phyloP scores from a whole-genome alignment of 2,113 vertebrate species.

The Chamaetylas fuelleborni region DNA sequence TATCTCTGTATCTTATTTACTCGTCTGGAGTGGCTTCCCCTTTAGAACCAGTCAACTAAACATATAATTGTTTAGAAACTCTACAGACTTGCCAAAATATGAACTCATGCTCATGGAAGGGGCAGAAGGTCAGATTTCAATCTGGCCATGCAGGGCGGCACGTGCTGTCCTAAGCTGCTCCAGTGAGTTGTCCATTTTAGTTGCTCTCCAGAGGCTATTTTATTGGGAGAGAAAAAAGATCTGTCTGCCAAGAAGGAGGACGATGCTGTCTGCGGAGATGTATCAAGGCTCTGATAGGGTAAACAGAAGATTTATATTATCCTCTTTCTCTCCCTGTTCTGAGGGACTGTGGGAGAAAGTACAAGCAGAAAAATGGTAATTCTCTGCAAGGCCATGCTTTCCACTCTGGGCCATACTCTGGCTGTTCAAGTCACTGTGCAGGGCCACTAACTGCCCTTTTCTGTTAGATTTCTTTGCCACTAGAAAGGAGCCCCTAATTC shows the following conservation, averaged over 20 bases:
- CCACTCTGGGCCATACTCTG: neutral
- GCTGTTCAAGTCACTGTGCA: neutral
- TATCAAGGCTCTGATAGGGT: neutral
- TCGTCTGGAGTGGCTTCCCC: constrained; percentile 39
- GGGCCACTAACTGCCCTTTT: neutral
- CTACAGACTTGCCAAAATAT: constrained; percentile 47
- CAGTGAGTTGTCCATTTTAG: constrained; percentile 14
- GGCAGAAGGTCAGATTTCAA: constrained; percentile 57
- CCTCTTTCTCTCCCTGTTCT: neutral
- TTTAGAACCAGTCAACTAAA: constrained; percentile 34
- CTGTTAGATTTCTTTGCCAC: neutral
- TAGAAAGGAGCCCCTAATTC: neutral
- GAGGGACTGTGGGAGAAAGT: neutral
- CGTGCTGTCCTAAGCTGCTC: constrained; percentile 44
- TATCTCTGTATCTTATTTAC: constrained; percentile 44
- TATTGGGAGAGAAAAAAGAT: constrained; percentile 53
- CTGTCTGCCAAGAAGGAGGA: constrained; percentile 47
- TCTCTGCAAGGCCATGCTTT: neutral
- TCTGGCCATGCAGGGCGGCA: constrained; percentile 22
- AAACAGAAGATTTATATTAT: neutral
- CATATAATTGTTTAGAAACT: constrained; percentile 59
- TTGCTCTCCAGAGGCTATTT: constrained; percentile 54
- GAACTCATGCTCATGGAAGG: constrained; percentile 22
- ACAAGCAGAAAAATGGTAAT: neutral
- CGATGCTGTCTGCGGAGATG: neutral